phyloP scores from a whole-genome alignment of 2,888 invertebrate species.

The Aphidoletes aphidimyza region DNA sequence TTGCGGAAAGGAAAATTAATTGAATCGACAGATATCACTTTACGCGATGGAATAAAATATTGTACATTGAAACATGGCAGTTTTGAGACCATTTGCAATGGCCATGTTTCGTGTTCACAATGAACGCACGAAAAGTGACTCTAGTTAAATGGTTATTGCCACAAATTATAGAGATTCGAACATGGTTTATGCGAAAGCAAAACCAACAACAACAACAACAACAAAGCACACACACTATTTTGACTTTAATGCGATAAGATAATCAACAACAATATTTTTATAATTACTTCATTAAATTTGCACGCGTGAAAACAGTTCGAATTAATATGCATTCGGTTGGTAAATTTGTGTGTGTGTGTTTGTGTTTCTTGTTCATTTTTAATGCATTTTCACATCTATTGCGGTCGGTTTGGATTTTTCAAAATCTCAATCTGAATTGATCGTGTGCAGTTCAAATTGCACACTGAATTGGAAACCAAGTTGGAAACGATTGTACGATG shows the following conservation, averaged over 20 bases:
- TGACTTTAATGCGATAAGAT: constrained; percentile 22
- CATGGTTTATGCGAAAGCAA: background rate
- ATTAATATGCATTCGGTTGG: background rate
- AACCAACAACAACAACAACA: no score
- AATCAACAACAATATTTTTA: constrained; percentile 45
- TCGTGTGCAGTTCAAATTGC: background rate
- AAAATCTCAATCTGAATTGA: no score
- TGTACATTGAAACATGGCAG: no score
- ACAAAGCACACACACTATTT: background rate
- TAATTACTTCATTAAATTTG: constrained; percentile 49
- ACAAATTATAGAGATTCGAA: constrained; percentile 28
- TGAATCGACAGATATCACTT: constrained; percentile 51
- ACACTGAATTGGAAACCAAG: background rate
- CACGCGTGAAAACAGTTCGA: constrained; percentile 37
- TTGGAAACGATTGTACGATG: background rate
- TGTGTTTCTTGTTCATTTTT: background rate
- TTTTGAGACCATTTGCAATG: background rate
- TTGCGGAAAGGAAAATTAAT: constrained; percentile 51
- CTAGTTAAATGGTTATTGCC: constrained; percentile 20
- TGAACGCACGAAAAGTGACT: background rate
- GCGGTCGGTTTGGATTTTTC: background rate
- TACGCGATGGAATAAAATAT: constrained; percentile 13
- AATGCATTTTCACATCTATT: background rate
- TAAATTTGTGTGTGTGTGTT: no score
- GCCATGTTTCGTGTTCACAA: background rate